Evolutionary conservation across 2,113 vertebrate genomes (phyloP), one percentile per base, ranked within the genome.

Genomic region (Siniperca chuatsi): DNA sequence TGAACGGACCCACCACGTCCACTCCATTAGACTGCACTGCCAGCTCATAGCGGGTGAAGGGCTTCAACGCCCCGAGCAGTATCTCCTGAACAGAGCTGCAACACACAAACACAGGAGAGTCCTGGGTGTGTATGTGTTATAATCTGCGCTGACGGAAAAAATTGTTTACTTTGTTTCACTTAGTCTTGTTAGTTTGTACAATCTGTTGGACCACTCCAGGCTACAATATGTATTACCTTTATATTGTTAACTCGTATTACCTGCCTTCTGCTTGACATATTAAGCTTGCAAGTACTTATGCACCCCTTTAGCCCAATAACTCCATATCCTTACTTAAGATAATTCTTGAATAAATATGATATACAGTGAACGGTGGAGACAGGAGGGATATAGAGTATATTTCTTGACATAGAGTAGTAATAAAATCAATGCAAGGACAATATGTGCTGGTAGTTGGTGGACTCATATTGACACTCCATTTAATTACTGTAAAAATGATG

Each of bases 31-130:
- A 99, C 96, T 98, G 98, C 16, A 99, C 96, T 0, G 98, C 98
- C 91, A 99, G 97, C 94, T 99, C 97, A 0, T 99, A 99, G 35
- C 95, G 97, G 58, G 98, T 99, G 92, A 97, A 99, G 3, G 98
- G 98, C 93, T 97, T 99, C 84, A 99, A 84, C 0, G 97, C 96
- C 1, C 95, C 96, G 1, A 99, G 96, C 69, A 99, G 95, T 77
- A 99, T 96, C 91, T 97, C 97, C 94, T 98, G 97, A 80, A 96
- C 95, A 10, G 97, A 96, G 92, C 98, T 99, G 95, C 15, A 83
- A 84, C 33, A 90, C 40, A 87, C 58, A 81, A 65, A 84, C 46
- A 55, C 18, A 8, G 7, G 1, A 79, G 50, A 61, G 52, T 25
- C 13, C 6, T 72, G 48, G 82, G 75, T 72, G 21, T 76, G 7